Evolutionary conservation across 2,888 invertebrate genomes (phyloP), one percentile per base, ranked within the genome.

Genomic region (Hemaris fuciformis): DNA sequence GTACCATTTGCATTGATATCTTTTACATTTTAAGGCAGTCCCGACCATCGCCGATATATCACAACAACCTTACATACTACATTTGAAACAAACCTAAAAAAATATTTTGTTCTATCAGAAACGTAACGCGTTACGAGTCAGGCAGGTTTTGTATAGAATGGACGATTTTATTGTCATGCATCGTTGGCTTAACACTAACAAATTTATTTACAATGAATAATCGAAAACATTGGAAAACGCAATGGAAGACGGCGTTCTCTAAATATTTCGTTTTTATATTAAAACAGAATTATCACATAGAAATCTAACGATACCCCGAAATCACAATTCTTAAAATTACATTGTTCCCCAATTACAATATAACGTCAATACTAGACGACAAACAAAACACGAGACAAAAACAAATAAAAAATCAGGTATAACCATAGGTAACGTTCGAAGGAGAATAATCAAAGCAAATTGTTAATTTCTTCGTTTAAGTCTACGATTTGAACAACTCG

Each of bases 301-400:
- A 86, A 80, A 83, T 81, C 80, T 87, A 86, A 87, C 81, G 85
- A 88, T 85, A 88, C 83, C 84, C 81, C 84, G 81, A 89, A 89
- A 92, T 90, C 91, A 91, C 91, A 86, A 85, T 85, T 66, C 90
- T 90, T 92, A 91, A 79, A 74, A 85, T 82, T 88, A 89, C 88
- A 87, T 91, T 91, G 90, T 89, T 91, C 91, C 90, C 91, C 86
- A 89, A 88, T 89, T 80, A 81, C 67, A 79, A 82, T 80, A 80
- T 74, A 76, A 82, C 82, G 85, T 80, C 84, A 85, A 88, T 75
- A 88, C 63, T 71, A 76, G 81, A 85, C 82, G 77, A 69, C 66
- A 76, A 84, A 85, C 79, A 87, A 81, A 83, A 83, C 80, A 87
- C 77, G 77, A 83, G 83, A 80, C 72, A 78, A 83, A 83, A 81